Base-by-base conservation (phyloP, 2,888 invertebrate genomes). In the Apodemia hepburni region DNA sequence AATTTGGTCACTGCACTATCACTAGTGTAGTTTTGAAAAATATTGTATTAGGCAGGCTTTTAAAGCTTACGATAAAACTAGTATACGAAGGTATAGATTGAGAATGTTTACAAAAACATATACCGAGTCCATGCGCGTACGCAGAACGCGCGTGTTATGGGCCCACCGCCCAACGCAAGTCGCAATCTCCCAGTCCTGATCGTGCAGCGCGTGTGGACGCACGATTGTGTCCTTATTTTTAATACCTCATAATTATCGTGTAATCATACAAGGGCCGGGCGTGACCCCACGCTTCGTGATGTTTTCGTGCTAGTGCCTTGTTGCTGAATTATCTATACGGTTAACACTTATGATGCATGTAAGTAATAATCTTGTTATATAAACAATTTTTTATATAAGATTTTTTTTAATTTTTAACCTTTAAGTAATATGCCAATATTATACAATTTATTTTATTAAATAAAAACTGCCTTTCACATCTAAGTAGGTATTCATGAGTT, bases 291-390 rank as follows among this genome's bases (percentile, higher is more conserved):
- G 70, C 66, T 64, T 70, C 73, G 85, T 84, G 82, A 85, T 85
- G 86, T 82, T 81, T 76, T 80, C 71, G 80, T 84, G 81, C 72
- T 76, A 81, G 86, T 87, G 85, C 58, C 59, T 64, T 67, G 65
- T 64, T 62, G 63, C 66, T 68, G 68, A 67, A 78, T 75, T 70
- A 77, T 76, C 71, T 70, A 70, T 71, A 66, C 68, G 72, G 60
- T 42, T 64, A 77, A 68, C 67, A 71, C 66, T 64, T 78, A 88
- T 85, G 83, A 90, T 90, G 90, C 89, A 90, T 81, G 90, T 89
- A 73, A 90, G 90, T 88, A 61, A 33, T 64, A 58, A 47, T 35
- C 7, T 51, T 38, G 47, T 22, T 22, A 22, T 49, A 11, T 12
- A 29, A 18, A 63, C 27, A 35, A 15, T 22, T 62, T 62, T 38